Evolutionary conservation across 2,888 invertebrate genomes (phyloP).

Genomic region (Drosophila neotestacea): DNA sequence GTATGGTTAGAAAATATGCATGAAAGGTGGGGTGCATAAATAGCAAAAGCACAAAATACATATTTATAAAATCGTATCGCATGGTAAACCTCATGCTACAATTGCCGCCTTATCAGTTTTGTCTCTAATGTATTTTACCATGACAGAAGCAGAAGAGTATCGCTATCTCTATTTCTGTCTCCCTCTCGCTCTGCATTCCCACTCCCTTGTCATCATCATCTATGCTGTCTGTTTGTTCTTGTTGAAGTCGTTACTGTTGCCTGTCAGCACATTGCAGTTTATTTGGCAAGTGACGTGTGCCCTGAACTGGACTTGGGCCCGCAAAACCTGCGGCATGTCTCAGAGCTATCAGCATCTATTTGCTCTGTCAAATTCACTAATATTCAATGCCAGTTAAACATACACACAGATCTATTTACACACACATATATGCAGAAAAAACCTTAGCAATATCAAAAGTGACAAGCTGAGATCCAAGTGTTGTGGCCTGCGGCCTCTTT

Average conservation of each 20-base stretch:
- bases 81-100: constrained; percentile 58
- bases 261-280: constrained; percentile 73
- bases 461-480: constrained; percentile 55
- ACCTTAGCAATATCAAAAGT: constrained; percentile 27
- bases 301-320: constrained; percentile 43
- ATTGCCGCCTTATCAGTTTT: constrained; percentile 56
- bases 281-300: constrained; percentile 67
- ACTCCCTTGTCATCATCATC: constrained; percentile 17
- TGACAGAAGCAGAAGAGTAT: constrained; percentile 27
- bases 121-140: constrained; percentile 56
- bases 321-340: constrained; percentile 62
- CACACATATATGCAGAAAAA: constrained; percentile 1
- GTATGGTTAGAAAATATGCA: constrained; percentile 21
- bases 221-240: constrained; percentile 27
- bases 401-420: constrained; percentile 26
- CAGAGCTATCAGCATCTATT: constrained; percentile 71
- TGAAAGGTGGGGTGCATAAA: constrained; percentile 73
- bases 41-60: constrained; percentile 65
- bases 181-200: constrained; percentile 4
- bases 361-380: constrained; percentile 73
- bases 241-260: constrained; percentile 46
- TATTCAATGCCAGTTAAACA: constrained; percentile 62
- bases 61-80: constrained; percentile 70
- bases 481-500: constrained; percentile 54
- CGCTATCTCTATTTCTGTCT: constrained; percentile 2